Conservation (phyloP, 2,888 invertebrate genomes). For the Dendrolimus houi region DNA sequence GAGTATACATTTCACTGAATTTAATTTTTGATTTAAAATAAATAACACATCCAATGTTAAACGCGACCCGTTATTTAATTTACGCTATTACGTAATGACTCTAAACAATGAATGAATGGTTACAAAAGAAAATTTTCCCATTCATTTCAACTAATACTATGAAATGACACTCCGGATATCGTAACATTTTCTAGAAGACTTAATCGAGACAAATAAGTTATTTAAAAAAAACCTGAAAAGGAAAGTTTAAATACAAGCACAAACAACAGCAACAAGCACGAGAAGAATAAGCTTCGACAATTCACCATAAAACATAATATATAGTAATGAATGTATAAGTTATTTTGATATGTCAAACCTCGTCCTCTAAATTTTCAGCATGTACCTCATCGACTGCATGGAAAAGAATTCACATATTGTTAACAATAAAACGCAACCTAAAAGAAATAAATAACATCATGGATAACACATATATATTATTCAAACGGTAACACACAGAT, state of each 20-base stretch:
- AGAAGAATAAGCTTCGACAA: background rate
- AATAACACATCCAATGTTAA: too few relatives aligned
- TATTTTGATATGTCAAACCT: conserved; percentile 57
- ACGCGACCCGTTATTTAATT: too few relatives aligned
- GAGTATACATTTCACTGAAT: too few relatives aligned
- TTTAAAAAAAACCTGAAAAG: conserved; percentile 3
- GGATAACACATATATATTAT: too few relatives aligned
- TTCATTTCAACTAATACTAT: too few relatives aligned
- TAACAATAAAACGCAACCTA: background rate
- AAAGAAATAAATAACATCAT: too few relatives aligned
- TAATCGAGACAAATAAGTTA: conserved; percentile 1
- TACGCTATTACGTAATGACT: too few relatives aligned
- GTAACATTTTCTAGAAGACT: background rate
- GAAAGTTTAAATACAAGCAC: background rate
- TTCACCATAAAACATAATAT: conserved; percentile 2
- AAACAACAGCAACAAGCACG: background rate
- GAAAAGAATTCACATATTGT: conserved; percentile 21
- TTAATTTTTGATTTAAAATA: too few relatives aligned
- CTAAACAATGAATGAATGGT: too few relatives aligned
- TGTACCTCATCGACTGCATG: conserved; percentile 72
- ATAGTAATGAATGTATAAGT: conserved; percentile 5
- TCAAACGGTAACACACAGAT: too few relatives aligned
- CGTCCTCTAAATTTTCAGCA: conserved; percentile 54
- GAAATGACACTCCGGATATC: too few relatives aligned
- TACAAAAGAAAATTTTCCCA: too few relatives aligned